Percentiles rank a stretch among this genome's conserved stretches.
Conservation (phyloP, 2,888 invertebrate species). For the Eupeodes latifasciatus region DNA sequence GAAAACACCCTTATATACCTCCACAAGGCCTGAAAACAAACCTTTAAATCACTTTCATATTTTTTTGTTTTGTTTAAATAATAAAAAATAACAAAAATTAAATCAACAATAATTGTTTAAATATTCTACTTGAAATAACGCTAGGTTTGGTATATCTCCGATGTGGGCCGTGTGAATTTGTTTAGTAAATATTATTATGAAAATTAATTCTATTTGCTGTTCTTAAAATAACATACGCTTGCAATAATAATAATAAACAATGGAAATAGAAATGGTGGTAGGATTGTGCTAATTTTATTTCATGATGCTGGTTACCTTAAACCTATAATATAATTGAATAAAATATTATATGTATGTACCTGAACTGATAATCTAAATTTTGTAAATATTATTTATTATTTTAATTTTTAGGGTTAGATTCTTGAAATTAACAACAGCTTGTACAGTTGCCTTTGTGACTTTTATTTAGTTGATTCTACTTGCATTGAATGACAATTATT, state of each 20-base stretch:
- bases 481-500: too few species aligned
- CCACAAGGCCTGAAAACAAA: not conserved
- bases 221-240: conserved; percentile 15
- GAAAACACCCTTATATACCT: too few species aligned
- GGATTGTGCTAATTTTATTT: conserved; percentile 2
- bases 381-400: conserved; percentile 13
- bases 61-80: not conserved
- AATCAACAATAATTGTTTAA: conserved; percentile 6
- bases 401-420: not conserved
- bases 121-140: conserved; percentile 11
- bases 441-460: too few species aligned
- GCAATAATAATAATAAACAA: not conserved
- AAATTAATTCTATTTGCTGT: conserved; percentile 23
- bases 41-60: not conserved
- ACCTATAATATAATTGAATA: not conserved
- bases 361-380: not conserved
- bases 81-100: not conserved
- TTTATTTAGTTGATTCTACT: too few species aligned
- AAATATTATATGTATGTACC: not conserved
- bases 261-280: not conserved
- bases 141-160: not conserved
- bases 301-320: not conserved
- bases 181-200: conserved; percentile 25
- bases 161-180: conserved; percentile 1
- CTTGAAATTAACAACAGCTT: not conserved